Evolutionary conservation across 2,113 vertebrate species (phyloP).

Genomic region (Gymnocephalus cernua): DNA sequence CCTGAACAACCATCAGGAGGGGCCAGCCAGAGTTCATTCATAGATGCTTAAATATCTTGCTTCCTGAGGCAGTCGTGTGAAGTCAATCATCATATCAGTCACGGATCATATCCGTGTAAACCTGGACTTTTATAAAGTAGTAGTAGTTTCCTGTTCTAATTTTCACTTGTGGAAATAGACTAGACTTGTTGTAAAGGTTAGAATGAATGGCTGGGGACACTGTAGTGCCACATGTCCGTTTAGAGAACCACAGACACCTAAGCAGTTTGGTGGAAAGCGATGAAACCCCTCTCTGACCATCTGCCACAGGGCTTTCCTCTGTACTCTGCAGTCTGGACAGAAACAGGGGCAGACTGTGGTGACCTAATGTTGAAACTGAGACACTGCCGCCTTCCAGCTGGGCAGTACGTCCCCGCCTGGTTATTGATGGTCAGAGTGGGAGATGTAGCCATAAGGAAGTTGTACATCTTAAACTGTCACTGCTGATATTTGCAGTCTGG

Average conservation of each 20-base stretch:
- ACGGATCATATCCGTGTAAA: not conserved
- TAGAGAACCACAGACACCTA: slow-evolving; percentile 45
- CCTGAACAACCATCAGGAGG: not conserved
- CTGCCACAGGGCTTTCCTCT: slow-evolving; percentile 59
- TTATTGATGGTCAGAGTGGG: slow-evolving; percentile 42
- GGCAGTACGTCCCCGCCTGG: slow-evolving; percentile 14
- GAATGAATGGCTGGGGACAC: slow-evolving; percentile 20
- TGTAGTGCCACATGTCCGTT: slow-evolving; percentile 29
- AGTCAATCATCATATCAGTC: too few relatives aligned
- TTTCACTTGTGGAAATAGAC: slow-evolving; percentile 2
- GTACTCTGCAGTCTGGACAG: slow-evolving; percentile 51
- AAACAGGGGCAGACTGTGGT: slow-evolving; percentile 42
- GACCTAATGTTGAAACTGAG: slow-evolving; percentile 52
- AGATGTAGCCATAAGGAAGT: slow-evolving; percentile 34
- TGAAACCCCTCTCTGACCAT: slow-evolving; percentile 65
- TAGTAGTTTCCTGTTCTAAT: not conserved
- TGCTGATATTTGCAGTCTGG: slow-evolving; percentile 58
- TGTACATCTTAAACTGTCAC: slow-evolving; percentile 50
- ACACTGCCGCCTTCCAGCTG: slow-evolving; percentile 35
- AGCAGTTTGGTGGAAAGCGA: slow-evolving; percentile 51
- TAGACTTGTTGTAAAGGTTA: slow-evolving; percentile 9
- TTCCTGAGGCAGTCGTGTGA: not conserved
- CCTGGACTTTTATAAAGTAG: not conserved
- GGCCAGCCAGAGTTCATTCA: not conserved
- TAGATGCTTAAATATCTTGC: not conserved